Evolutionary conservation across 2,113 vertebrate genomes (phyloP).

Genomic region (Oceanodroma tethys): DNA sequence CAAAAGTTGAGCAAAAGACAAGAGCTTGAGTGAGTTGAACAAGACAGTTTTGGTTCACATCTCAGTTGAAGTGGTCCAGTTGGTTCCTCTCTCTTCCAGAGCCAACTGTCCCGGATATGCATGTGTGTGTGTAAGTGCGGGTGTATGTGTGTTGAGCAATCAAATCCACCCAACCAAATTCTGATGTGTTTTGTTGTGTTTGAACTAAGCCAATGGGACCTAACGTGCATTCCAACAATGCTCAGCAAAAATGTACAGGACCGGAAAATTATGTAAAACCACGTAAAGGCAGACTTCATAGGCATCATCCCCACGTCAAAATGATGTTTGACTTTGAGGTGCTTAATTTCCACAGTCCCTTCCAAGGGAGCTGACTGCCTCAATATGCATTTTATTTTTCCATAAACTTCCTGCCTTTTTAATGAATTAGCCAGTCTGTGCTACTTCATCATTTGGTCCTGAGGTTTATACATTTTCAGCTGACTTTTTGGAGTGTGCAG

Average conservation of each 20-base stretch:
- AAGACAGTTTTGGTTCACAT: slow-evolving; percentile 40
- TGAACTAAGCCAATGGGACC: background rate
- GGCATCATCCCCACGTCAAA: background rate
- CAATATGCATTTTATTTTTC: background rate
- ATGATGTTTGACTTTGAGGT: background rate
- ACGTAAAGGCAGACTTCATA: background rate
- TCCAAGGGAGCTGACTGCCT: background rate
- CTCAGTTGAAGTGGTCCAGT: slow-evolving; percentile 23
- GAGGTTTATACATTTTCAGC: slow-evolving; percentile 2
- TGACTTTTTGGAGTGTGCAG: slow-evolving; percentile 38
- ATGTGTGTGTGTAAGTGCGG: background rate
- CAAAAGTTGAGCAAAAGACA: background rate
- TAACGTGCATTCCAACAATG: background rate
- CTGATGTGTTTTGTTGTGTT: background rate
- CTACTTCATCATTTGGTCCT: background rate
- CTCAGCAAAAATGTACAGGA: slow-evolving; percentile 38
- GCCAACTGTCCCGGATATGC: background rate
- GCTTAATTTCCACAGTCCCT: background rate
- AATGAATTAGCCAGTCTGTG: background rate
- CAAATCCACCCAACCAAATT: background rate
- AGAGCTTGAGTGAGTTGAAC: background rate
- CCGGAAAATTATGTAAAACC: background rate
- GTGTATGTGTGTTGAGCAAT: background rate
- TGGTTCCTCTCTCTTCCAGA: slow-evolving; percentile 59
- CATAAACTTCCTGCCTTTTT: background rate